These are phyloP conservation scores for Pygocentrus nattereri DNA, from an alignment of 2,797 vertebrate species.

Conservation along the genomic window DNA sequence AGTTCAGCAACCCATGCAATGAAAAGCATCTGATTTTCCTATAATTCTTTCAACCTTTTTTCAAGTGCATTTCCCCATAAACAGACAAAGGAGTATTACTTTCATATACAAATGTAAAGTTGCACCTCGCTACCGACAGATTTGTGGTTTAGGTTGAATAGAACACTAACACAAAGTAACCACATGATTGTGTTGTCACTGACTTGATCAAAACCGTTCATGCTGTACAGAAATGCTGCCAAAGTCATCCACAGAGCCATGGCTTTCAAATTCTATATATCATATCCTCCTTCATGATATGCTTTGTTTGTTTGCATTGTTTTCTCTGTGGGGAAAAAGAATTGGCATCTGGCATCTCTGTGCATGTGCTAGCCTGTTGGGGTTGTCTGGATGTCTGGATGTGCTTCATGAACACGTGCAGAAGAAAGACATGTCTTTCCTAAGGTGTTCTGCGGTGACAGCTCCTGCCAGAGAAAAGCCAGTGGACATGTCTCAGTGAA, in stretches of 20 bases:
- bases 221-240: neutral
- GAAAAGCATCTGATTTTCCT: neutral
- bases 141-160: slow-evolving; percentile 7
- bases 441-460: slow-evolving; percentile 1
- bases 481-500: slow-evolving; percentile 8
- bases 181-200: neutral
- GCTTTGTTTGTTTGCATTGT: slow-evolving; percentile 11
- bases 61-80: neutral
- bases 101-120: slow-evolving; percentile 20
- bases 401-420: slow-evolving; percentile 2
- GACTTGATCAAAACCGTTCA: neutral
- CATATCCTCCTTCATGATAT: neutral
- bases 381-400: slow-evolving; percentile 8
- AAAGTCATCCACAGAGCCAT: neutral
- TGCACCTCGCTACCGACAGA: neutral
- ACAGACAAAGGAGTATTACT: neutral
- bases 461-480: slow-evolving; percentile 17
- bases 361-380: neutral
- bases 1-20: neutral
- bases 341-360: slow-evolving; percentile 17
- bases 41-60: no score
- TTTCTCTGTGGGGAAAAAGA: slow-evolving; percentile 1
- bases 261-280: slow-evolving; percentile 18
- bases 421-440: neutral
- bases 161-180: neutral